Evolutionary conservation across 2,888 invertebrate genomes (phyloP).

Genomic region (Cephalotes varians): DNA sequence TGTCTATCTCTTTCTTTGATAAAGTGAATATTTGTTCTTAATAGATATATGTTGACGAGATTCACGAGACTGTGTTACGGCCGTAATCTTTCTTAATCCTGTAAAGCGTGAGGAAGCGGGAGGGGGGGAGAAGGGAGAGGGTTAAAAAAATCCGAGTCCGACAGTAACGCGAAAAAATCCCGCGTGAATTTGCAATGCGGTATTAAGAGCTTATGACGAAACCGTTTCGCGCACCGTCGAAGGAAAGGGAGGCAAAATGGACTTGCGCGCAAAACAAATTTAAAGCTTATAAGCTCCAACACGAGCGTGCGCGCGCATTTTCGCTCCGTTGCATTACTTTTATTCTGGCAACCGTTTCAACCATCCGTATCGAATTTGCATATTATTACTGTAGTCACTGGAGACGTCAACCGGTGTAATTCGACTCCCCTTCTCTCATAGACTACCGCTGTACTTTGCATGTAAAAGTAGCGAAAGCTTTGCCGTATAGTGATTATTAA

Average conservation of each 20-base stretch:
- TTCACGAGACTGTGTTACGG: slow-evolving; percentile 18
- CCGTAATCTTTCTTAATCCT: slow-evolving; percentile 68
- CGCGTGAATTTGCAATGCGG: slow-evolving; percentile 68
- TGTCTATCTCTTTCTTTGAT: background rate
- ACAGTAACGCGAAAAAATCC: slow-evolving; percentile 59
- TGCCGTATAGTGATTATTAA: slow-evolving; percentile 7
- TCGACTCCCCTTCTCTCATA: background rate
- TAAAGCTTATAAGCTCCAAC: slow-evolving; percentile 60
- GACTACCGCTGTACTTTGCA: background rate
- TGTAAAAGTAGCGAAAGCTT: slow-evolving; percentile 14
- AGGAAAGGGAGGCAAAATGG: slow-evolving; percentile 47
- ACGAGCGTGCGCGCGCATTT: slow-evolving; percentile 46
- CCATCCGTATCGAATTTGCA: slow-evolving; percentile 50
- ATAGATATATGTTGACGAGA: background rate
- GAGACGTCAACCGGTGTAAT: slow-evolving; percentile 40
- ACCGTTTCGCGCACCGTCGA: slow-evolving; percentile 36
- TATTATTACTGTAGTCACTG: slow-evolving; percentile 43
- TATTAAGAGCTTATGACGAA: slow-evolving; percentile 67
- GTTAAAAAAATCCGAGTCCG: slow-evolving; percentile 49
- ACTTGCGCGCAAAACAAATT: slow-evolving; percentile 63
- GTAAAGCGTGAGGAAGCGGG: slow-evolving; percentile 48
- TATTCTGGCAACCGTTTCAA: slow-evolving; percentile 46
- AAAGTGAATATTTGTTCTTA: slow-evolving; percentile 3
- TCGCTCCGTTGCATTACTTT: slow-evolving; percentile 40
- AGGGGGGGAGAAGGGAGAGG: background rate